Base-by-base conservation (phyloP, 2,888 invertebrate species). In the Drosophila kuntzei region DNA sequence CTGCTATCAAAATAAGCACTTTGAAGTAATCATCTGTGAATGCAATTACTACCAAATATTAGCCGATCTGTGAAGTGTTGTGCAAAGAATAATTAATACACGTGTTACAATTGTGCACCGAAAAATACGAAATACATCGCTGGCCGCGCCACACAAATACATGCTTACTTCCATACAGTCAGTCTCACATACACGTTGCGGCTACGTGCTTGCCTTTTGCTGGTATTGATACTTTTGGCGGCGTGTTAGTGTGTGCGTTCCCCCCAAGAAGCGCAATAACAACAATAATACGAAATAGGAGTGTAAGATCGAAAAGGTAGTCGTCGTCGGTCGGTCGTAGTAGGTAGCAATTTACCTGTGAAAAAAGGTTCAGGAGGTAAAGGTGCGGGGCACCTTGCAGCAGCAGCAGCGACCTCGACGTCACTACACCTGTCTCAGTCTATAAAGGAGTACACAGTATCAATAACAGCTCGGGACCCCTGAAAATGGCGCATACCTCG, bases 401-500 rank as follows among this genome's bases (percentile, higher is more conserved):
- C 41, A 63, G 44, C 51, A 66, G 46, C 46, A 64, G 46, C 27
- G 50, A 51, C 41, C 34, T 51, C 62, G 64, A 47, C 54, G 60
- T 59, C 53, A 57, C 18, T 74, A 70, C 76, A 83, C 74, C 69
- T 79, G 79, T 65, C 72, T 60, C 57, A 16, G 47, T 71, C 54
- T 51, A 58, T 29, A 65, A 60, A 65, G 49, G 43, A 64, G 60
- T 55, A 34, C 57, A 62, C 51, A 32, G 49, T 58, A 49, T 18
- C 49, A 29, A 43, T 37, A 55, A 44, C 51, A 34, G 44, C 32
- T 34, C 46, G 41, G 47, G 46, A 41, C 49, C 59, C 47, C 55
- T 41, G 70, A 90, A 90, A 80, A 90, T 90, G 90, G 89, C 90
- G 79, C 90, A 91, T 77, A 89, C 87, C 63, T 80, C 89, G 11